Conservation (phyloP, 2,113 vertebrate species). For the Elgaria multicarinata region DNA sequence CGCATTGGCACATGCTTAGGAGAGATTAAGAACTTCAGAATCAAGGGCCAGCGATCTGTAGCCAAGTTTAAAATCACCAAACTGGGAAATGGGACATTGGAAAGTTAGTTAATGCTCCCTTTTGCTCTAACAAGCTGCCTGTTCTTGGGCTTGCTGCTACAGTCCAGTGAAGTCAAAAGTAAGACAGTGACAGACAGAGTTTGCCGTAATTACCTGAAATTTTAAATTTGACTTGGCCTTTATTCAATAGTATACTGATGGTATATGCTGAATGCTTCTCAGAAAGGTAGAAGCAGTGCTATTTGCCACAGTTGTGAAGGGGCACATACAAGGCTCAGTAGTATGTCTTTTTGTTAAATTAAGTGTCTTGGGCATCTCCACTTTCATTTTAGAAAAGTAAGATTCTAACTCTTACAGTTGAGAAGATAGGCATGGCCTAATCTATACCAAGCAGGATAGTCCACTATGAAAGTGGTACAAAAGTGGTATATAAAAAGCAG, state of each 20-base stretch:
- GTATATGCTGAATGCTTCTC: not conserved
- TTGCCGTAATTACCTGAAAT: slow-evolving; percentile 6
- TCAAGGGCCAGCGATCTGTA: slow-evolving; percentile 30
- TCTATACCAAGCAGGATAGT: no score
- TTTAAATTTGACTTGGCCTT: not conserved
- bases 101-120: slow-evolving; percentile 34
- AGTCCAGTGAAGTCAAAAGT: slow-evolving; percentile 27
- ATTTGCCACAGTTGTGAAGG: not conserved
- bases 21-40: slow-evolving; percentile 40
- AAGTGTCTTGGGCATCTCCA: not conserved
- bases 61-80: slow-evolving; percentile 48
- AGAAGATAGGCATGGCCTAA: no score
- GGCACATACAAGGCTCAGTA: not conserved
- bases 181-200: not conserved
- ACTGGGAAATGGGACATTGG: slow-evolving; percentile 21
- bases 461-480: no score
- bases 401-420: not conserved
- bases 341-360: not conserved
- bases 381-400: not conserved
- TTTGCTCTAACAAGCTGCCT: slow-evolving; percentile 35
- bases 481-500: no score
- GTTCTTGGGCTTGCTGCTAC: not conserved
- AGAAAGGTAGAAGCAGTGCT: not conserved
- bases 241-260: not conserved
- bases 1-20: slow-evolving; percentile 20